These are phyloP conservation scores for Morone saxatilis DNA, from an alignment of 2,113 vertebrate species.

Conservation along the genomic window DNA sequence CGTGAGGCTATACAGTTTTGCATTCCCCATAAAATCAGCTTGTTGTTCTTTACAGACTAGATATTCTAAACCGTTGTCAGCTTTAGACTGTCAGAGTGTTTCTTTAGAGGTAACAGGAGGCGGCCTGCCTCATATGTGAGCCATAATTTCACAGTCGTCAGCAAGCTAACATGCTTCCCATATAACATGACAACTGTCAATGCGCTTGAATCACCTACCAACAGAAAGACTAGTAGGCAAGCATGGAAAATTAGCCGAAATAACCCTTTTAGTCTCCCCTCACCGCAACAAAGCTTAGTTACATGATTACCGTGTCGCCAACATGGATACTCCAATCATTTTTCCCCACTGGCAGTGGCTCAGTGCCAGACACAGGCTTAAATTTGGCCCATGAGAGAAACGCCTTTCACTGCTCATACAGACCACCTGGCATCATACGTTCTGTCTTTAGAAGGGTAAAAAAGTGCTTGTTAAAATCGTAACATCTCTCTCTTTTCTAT, in stretches of 20 bases:
- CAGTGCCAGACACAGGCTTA: slow-evolving; percentile 63
- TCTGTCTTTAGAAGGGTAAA: slow-evolving; percentile 43
- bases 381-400: slow-evolving; percentile 57
- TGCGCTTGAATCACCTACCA: slow-evolving; percentile 49
- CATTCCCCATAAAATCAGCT: slow-evolving; percentile 57
- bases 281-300: slow-evolving; percentile 70
- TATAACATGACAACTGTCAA: slow-evolving; percentile 60
- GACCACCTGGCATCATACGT: slow-evolving; percentile 52
- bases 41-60: slow-evolving; percentile 49
- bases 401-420: slow-evolving; percentile 32
- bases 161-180: slow-evolving; percentile 42
- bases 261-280: slow-evolving; percentile 73
- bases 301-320: slow-evolving; percentile 71
- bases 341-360: slow-evolving; percentile 60
- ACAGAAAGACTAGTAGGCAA: slow-evolving; percentile 45
- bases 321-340: slow-evolving; percentile 72
- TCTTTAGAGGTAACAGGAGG: slow-evolving; percentile 33
- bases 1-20: slow-evolving; percentile 66
- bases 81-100: slow-evolving; percentile 42
- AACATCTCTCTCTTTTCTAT: slow-evolving; percentile 5
- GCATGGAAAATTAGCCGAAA: slow-evolving; percentile 74
- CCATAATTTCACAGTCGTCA: slow-evolving; percentile 68
- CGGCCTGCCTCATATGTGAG: slow-evolving; percentile 14
- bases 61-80: slow-evolving; percentile 54
- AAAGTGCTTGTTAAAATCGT: slow-evolving; percentile 17